Percentiles rank a stretch among this genome's conserved stretches.
These are phyloP conservation scores for Heteromurus nitidus DNA, from an alignment of 2,888 invertebrate species.

Conservation along the genomic window DNA sequence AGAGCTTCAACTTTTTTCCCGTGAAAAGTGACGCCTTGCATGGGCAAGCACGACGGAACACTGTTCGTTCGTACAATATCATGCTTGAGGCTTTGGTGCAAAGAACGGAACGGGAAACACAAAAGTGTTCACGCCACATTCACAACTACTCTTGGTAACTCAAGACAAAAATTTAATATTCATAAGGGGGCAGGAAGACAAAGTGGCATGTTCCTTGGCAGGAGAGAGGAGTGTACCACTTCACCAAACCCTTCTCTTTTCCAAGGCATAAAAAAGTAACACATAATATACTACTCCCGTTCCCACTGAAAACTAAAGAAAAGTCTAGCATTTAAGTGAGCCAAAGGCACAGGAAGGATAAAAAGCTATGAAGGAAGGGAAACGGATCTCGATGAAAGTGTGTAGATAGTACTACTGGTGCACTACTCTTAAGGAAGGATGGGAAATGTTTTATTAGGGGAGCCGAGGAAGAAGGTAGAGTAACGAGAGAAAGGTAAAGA, in stretches of 20 bases:
- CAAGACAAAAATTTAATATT: slow-evolving; percentile 60
- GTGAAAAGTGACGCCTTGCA: too few species aligned
- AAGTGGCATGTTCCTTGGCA: slow-evolving; percentile 44
- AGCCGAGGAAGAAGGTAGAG: too few species aligned
- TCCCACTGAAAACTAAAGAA: background rate
- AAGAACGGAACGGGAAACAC: background rate
- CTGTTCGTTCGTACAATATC: too few species aligned
- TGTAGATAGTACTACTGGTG: too few species aligned
- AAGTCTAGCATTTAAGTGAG: background rate
- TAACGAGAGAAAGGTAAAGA: too few species aligned
- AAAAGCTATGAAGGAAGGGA: too few species aligned
- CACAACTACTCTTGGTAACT: background rate
- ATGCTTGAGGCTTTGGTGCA: background rate
- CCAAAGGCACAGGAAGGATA: too few species aligned
- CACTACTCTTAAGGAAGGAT: too few species aligned
- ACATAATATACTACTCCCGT: background rate
- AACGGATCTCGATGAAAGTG: too few species aligned
- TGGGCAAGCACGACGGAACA: too few species aligned
- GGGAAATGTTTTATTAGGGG: too few species aligned
- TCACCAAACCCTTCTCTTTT: background rate
- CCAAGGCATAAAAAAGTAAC: background rate
- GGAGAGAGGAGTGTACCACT: background rate
- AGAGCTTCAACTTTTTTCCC: too few species aligned
- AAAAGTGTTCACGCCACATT: background rate
- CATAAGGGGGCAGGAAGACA: slow-evolving; percentile 59